Evolutionary conservation across 2,113 vertebrate genomes (phyloP).

Genomic region (Neolamprologus variostigma): DNA sequence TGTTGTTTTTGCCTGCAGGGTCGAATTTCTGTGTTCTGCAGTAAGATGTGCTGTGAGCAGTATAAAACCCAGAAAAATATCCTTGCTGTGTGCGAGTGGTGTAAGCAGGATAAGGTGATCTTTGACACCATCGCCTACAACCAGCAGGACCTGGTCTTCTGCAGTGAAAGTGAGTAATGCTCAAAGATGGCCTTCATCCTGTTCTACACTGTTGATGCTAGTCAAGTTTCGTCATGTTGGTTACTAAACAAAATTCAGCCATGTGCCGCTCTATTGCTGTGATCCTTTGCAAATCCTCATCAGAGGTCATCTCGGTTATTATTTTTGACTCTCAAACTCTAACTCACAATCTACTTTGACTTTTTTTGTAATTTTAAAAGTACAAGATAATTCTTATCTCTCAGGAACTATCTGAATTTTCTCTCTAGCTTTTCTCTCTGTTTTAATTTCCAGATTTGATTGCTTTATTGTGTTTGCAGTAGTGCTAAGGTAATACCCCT

Average conservation of each 20-base stretch:
- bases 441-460: background rate
- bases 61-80: slow-evolving; percentile 87
- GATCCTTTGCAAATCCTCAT: background rate
- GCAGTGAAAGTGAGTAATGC: slow-evolving; percentile 84
- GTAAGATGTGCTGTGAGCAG: slow-evolving; percentile 82
- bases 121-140: slow-evolving; percentile 84
- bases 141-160: slow-evolving; percentile 81
- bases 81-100: slow-evolving; percentile 81
- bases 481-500: background rate
- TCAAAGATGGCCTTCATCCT: background rate
- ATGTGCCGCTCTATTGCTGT: background rate
- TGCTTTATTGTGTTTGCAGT: background rate
- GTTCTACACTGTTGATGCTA: background rate
- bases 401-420: background rate
- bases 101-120: slow-evolving; percentile 85
- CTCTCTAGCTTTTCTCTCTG: background rate
- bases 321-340: background rate
- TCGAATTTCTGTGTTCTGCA: slow-evolving; percentile 88
- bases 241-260: background rate
- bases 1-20: slow-evolving; percentile 67
- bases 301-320: accelerated
- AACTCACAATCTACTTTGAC: background rate
- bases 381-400: background rate
- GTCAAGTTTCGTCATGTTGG: background rate
- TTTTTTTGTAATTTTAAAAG: background rate